phyloP scores from a whole-genome alignment of 1,140 invertebrate genomes.

The Aphis craccivora region DNA sequence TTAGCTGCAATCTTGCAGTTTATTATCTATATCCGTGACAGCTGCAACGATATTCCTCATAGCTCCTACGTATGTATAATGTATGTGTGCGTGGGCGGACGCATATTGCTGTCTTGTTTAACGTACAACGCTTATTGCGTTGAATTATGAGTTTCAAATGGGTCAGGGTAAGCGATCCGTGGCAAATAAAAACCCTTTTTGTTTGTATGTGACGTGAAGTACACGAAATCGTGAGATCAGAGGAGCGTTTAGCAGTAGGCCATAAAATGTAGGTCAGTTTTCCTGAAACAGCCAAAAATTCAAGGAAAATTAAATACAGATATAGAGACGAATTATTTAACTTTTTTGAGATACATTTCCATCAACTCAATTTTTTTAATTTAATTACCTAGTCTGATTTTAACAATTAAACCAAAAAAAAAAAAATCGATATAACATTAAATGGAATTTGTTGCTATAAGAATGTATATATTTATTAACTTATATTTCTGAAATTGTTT shows the following conservation, averaged over 20 bases:
- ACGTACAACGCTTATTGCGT: not conserved
- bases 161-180: not conserved
- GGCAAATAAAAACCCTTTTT: not conserved
- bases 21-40: not conserved
- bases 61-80: not conserved
- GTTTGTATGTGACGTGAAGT: not conserved
- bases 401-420: not conserved
- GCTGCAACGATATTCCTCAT: not conserved
- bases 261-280: not conserved
- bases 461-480: not conserved
- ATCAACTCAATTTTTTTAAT: not conserved
- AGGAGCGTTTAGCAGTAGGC: not conserved
- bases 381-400: not conserved
- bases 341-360: not conserved
- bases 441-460: not conserved
- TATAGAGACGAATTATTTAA: not conserved
- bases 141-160: conserved; percentile 16
- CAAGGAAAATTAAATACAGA: not conserved
- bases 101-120: conserved; percentile 6
- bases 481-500: not conserved
- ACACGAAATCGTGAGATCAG: not conserved
- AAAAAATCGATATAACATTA: not conserved
- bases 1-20: conserved; percentile 15
- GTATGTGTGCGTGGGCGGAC: not conserved
- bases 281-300: not conserved